A percentile compares a stretch with the other conserved stretches of the same genome.
Evolutionary conservation across 1,140 invertebrate species (phyloP).

Genomic region (Aphaenogaster ashmeadi): DNA sequence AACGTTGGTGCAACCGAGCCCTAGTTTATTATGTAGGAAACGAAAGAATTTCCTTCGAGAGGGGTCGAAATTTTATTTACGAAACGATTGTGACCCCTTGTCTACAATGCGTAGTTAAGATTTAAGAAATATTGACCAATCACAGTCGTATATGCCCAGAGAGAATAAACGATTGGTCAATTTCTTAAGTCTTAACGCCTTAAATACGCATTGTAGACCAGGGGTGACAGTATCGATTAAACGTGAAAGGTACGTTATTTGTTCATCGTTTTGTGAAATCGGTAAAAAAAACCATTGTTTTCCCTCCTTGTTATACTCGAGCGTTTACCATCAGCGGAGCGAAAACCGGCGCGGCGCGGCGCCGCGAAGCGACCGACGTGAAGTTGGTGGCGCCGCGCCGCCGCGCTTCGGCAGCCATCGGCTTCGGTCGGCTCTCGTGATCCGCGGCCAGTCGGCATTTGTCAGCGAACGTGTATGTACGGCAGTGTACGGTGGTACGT

Average conservation of each 20-base stretch:
- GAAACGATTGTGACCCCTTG: neutral
- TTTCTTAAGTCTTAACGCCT: too few relatives aligned
- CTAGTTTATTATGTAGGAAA: neutral
- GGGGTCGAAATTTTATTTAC: neutral
- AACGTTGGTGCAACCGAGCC: too few relatives aligned
- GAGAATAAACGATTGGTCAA: too few relatives aligned
- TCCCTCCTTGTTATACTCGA: neutral
- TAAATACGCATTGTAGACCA: too few relatives aligned
- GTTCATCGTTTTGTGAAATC: neutral
- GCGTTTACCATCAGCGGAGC: constrained; percentile 50
- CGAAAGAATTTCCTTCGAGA: neutral
- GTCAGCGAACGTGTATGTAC: constrained; percentile 62
- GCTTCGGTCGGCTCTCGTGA: constrained; percentile 40
- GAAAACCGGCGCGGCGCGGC: constrained; percentile 3
- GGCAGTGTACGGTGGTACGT: constrained; percentile 48
- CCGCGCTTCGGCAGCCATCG: constrained; percentile 25
- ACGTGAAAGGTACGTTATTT: neutral
- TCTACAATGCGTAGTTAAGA: too few relatives aligned
- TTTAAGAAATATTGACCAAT: too few relatives aligned
- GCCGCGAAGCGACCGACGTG: neutral
- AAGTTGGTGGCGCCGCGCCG: constrained; percentile 21
- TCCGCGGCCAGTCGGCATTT: constrained; percentile 75
- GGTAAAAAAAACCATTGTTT: neutral
- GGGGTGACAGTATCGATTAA: neutral
- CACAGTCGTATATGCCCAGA: too few relatives aligned